These are phyloP conservation scores for Drymodes brunneopygia DNA, from an alignment of 2,113 vertebrate genomes.

Conservation along the genomic window DNA sequence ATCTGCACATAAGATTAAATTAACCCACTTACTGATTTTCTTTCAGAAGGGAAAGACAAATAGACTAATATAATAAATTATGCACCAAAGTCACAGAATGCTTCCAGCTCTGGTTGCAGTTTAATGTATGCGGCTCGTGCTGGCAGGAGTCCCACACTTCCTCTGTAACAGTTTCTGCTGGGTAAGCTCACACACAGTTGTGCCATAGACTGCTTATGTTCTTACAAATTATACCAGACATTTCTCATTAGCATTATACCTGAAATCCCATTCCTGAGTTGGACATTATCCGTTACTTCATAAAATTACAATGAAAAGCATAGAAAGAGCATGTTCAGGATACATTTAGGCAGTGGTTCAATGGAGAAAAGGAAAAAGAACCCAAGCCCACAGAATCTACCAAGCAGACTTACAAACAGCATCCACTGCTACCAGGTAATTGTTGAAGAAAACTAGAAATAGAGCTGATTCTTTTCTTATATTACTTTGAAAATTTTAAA, in stretches of 20 bases:
- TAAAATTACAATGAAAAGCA: not conserved
- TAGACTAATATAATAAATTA: not conserved
- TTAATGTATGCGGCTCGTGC: not conserved
- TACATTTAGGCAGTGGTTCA: not conserved
- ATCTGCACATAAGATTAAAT: not conserved
- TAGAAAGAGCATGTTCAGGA: not conserved
- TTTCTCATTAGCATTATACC: slow-evolving; percentile 11
- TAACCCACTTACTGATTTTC: not conserved
- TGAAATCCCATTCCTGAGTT: not conserved
- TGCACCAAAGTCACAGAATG: not conserved
- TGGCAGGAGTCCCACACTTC: not conserved
- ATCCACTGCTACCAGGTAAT: not conserved
- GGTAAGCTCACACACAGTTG: not conserved
- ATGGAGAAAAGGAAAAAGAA: not conserved
- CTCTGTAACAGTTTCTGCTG: not conserved
- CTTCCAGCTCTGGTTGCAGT: not conserved
- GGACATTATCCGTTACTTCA: not conserved
- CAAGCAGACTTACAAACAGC: not conserved
- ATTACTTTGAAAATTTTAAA: not conserved
- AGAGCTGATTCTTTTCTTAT: not conserved
- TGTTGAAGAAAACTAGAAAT: not conserved
- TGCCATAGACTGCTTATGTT: not conserved
- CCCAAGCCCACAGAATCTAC: not conserved
- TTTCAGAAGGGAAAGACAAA: not conserved
- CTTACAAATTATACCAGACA: slow-evolving; percentile 16